A percentile compares a stretch with the other conserved stretches of the same genome.
Conservation (phyloP, 2,888 invertebrate genomes). For the Eupithecia pulchellata region DNA sequence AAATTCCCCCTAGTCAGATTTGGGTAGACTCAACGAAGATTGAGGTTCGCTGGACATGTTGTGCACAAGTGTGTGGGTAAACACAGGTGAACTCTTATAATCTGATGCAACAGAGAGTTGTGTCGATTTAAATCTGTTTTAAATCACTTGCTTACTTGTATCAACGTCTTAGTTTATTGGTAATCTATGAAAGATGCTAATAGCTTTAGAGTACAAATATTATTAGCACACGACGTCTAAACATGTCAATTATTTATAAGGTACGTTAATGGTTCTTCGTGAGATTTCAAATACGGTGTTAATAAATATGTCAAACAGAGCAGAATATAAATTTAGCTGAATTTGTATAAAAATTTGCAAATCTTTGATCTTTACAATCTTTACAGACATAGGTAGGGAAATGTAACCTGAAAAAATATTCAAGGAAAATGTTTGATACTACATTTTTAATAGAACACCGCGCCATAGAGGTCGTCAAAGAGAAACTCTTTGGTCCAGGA, state of each 20-base stretch:
- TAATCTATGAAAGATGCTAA: not conserved
- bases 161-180: not conserved
- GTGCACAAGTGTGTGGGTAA: too few relatives aligned
- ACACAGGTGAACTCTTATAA: too few relatives aligned
- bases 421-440: not conserved
- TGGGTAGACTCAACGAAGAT: too few relatives aligned
- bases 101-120: too few relatives aligned
- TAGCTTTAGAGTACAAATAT: not conserved
- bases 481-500: too few relatives aligned
- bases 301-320: conserved; percentile 6
- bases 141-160: too few relatives aligned
- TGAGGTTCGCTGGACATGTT: too few relatives aligned
- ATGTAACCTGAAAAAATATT: not conserved
- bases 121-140: too few relatives aligned
- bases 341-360: not conserved
- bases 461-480: too few relatives aligned
- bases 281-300: conserved; percentile 11
- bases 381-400: not conserved
- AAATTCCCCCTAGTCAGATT: too few relatives aligned
- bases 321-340: not conserved
- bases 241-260: conserved; percentile 11
- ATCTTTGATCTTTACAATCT: not conserved
- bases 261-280: conserved; percentile 16
- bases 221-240: conserved; percentile 21
- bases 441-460: too few relatives aligned